A percentile compares a stretch with the other conserved stretches of the same genome.
Conservation (phyloP, 2,797 vertebrate genomes). For the Gymnoscopelus microlampas region DNA sequence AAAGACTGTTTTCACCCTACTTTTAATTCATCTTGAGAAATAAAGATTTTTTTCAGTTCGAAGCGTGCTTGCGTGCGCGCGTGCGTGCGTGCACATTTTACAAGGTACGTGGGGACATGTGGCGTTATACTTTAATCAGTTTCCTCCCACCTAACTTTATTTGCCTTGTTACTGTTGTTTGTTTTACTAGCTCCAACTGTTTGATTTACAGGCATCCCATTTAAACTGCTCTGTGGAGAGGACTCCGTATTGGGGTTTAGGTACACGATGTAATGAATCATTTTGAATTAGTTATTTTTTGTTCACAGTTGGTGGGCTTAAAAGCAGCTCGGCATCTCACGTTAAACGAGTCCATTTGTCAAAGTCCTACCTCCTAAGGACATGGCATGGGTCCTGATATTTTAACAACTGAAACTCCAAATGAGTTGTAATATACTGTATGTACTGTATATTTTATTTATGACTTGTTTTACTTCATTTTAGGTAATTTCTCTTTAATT, state of each 20-base stretch:
- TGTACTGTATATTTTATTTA: no score
- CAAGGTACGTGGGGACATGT: slow-evolving; percentile 34
- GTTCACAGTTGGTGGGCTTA: slow-evolving; percentile 8
- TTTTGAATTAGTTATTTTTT: slow-evolving; percentile 4
- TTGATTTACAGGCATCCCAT: slow-evolving; percentile 8
- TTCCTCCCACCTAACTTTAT: slow-evolving; percentile 31
- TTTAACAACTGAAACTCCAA: no score
- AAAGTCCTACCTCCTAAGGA: neutral
- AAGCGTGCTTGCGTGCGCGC: neutral
- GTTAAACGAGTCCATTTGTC: neutral
- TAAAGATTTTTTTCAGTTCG: slow-evolving; percentile 61
- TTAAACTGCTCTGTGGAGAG: neutral
- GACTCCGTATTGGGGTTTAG: neutral
- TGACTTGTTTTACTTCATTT: no score
- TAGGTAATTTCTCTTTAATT: no score
- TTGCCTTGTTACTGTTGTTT: slow-evolving; percentile 6
- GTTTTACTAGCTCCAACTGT: slow-evolving; percentile 14
- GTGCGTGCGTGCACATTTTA: neutral
- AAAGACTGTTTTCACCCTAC: slow-evolving; percentile 69
- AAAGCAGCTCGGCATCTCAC: neutral
- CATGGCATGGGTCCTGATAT: no score
- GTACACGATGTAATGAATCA: slow-evolving; percentile 12
- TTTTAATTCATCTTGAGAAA: slow-evolving; percentile 75
- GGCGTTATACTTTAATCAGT: slow-evolving; percentile 8
- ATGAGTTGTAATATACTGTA: no score